Percentiles rank a stretch among this genome's conserved stretches.
These are phyloP conservation scores for Lepidocolaptes lacrymiger DNA, from an alignment of 2,797 vertebrate genomes.

Conservation along the genomic window DNA sequence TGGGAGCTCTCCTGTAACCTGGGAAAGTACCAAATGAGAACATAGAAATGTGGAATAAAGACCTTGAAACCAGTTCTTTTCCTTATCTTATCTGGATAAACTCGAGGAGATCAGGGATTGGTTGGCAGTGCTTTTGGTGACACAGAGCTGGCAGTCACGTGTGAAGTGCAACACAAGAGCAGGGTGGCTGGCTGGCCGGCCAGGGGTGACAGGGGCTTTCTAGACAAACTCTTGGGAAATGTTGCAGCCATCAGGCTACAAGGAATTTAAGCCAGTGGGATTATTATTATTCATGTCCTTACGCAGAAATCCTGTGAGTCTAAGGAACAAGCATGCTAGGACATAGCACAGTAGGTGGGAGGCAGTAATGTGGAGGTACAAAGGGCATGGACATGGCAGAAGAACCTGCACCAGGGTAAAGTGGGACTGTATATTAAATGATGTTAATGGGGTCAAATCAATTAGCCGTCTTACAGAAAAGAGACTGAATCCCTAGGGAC, in stretches of 20 bases:
- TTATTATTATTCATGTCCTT: not conserved
- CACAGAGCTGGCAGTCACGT: fast-evolving
- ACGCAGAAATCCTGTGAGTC: not conserved
- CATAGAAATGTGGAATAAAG: not conserved
- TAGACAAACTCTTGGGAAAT: not conserved
- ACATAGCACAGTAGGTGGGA: not conserved
- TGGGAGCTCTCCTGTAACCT: not conserved
- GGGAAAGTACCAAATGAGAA: not conserved
- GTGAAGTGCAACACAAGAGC: not conserved
- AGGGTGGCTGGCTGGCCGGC: not conserved
- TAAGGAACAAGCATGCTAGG: not conserved
- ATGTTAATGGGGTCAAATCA: not conserved
- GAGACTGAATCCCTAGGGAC: not conserved
- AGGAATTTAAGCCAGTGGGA: not conserved
- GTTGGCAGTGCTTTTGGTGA: not conserved
- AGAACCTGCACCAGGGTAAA: not conserved
- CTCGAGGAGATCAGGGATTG: not conserved
- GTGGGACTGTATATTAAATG: not conserved
- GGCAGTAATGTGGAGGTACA: not conserved
- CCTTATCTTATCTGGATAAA: not conserved
- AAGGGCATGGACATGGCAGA: not conserved
- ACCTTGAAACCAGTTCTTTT: not conserved
- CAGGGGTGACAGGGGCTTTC: not conserved
- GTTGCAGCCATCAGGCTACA: not conserved
- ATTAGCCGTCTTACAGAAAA: not conserved